A percentile compares a stretch with the other conserved stretches of the same genome.
Evolutionary conservation across 64 coral and sea anemone species (phyloP).

Genomic region (Dendrophyllia cribrosa): DNA sequence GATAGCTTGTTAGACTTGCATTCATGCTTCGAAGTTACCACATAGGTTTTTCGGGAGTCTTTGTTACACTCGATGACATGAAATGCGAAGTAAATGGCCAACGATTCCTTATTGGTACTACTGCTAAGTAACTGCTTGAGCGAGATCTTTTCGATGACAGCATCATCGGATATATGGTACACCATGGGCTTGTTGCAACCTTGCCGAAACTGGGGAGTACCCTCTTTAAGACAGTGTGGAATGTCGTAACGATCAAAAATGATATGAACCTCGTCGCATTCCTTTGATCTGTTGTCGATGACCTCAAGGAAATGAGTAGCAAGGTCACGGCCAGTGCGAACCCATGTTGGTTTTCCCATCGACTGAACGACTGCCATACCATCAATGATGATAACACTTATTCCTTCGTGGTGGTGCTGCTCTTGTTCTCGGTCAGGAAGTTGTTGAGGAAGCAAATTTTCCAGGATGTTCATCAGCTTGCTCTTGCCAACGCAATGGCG

Average conservation of each 20-base stretch:
- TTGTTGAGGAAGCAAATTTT: not conserved
- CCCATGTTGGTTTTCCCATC: not conserved
- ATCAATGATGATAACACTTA: not conserved
- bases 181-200: not conserved
- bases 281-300: slow-evolving; percentile 18
- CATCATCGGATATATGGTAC: not conserved
- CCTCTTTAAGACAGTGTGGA: slow-evolving; percentile 39
- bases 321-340: not conserved
- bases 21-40: slow-evolving; percentile 23
- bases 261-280: slow-evolving; percentile 35
- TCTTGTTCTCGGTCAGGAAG: not conserved
- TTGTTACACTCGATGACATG: not conserved
- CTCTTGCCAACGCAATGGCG: slow-evolving; percentile 40
- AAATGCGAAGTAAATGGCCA: not conserved
- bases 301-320: slow-evolving; percentile 1
- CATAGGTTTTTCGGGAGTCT: slow-evolving; percentile 7
- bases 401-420: no score
- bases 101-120: not conserved
- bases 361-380: not conserved
- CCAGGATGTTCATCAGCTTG: slow-evolving; percentile 30
- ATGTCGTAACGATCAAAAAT: slow-evolving; percentile 62
- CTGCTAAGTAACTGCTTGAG: not conserved
- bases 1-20: slow-evolving; percentile 21
- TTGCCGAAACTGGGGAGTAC: slow-evolving; percentile 17
- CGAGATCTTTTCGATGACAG: slow-evolving; percentile 8